phyloP scores from a whole-genome alignment of 1,140 invertebrate genomes.

The Neodiprion pinetum region DNA sequence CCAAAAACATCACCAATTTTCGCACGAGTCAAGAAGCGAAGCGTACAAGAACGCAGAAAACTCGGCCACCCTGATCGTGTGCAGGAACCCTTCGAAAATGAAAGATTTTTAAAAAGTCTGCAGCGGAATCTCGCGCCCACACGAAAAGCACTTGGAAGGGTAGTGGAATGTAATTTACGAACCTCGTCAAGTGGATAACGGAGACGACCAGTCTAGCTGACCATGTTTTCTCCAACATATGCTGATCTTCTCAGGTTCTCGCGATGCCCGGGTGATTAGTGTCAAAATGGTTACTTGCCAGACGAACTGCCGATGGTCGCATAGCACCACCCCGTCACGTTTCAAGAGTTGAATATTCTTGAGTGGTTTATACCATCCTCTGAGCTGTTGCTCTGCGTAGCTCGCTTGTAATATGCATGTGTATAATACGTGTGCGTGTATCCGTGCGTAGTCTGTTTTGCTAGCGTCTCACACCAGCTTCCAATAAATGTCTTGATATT shows the following conservation, averaged over 20 bases:
- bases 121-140: no score
- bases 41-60: no score
- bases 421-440: background rate
- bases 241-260: background rate
- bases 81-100: no score
- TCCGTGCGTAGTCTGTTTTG: background rate
- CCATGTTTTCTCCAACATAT: background rate
- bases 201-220: no score
- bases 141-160: background rate
- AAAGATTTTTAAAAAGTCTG: no score
- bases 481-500: background rate
- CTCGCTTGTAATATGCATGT: no score
- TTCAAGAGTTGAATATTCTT: background rate
- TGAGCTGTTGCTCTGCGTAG: no score
- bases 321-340: background rate
- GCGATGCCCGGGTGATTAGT: background rate
- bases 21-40: no score
- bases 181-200: no score
- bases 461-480: background rate
- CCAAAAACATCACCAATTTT: background rate
- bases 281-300: background rate
- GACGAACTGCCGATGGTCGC: background rate
- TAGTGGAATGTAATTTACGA: no score
- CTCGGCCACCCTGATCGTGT: no score
- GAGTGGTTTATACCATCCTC: background rate